Evolutionary conservation across 1,140 invertebrate genomes (phyloP).

Genomic region (Plectrocnemia conspersa): DNA sequence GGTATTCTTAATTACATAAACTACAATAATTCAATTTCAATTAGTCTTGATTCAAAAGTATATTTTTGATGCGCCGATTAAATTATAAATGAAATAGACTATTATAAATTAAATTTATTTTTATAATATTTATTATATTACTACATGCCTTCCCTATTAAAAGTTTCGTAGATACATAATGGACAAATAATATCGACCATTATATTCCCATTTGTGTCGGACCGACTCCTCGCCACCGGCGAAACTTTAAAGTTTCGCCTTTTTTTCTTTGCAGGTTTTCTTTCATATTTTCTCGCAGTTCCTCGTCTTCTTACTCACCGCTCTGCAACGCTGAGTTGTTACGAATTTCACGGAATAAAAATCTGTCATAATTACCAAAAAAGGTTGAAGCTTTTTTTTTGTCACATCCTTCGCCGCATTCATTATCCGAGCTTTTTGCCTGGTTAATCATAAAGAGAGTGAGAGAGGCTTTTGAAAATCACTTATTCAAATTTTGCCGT

Average conservation of each 20-base stretch:
- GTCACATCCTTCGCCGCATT: conserved; percentile 19
- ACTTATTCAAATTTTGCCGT: conserved; percentile 18
- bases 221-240: conserved; percentile 17
- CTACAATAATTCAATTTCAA: too few species aligned
- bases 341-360: conserved; percentile 1
- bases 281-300: conserved; percentile 5
- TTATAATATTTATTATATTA: too few species aligned
- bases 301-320: conserved; percentile 1
- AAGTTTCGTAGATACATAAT: conserved; percentile 31
- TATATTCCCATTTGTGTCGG: conserved; percentile 34
- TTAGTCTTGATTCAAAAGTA: too few species aligned
- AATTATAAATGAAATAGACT: too few species aligned
- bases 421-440: conserved; percentile 15
- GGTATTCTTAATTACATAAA: too few species aligned
- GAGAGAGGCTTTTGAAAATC: conserved; percentile 21
- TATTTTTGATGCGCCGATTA: too few species aligned
- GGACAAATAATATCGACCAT: conserved; percentile 35
- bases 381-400: conserved; percentile 13
- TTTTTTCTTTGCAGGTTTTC: too few species aligned
- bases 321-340: background rate
- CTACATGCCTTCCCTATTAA: too few species aligned
- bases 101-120: too few species aligned
- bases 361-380: conserved; percentile 11
- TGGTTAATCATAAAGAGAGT: conserved; percentile 21
- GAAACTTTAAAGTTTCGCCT: conserved; percentile 25